Base-by-base conservation (phyloP, 2,888 invertebrate genomes). In the Chironomus tentans region DNA sequence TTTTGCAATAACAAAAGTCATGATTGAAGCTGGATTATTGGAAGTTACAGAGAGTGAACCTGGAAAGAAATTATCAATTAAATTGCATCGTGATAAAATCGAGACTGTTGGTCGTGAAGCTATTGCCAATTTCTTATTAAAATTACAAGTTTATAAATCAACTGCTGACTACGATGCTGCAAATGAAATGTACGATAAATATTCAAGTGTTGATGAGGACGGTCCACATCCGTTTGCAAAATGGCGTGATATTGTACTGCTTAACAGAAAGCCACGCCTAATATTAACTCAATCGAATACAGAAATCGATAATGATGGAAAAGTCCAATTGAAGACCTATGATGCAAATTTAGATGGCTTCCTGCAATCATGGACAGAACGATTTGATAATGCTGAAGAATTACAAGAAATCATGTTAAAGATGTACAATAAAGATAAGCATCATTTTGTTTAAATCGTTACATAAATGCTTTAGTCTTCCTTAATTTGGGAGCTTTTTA, bases 251-350 rank as follows among this genome's bases (percentile, higher is more conserved):
- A 94, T 97, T 81, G 91, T 97, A 76, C 84, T 98, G 81, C 88
- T 92, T 50, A 91, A 96, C 82, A 95, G 95, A 81, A 93, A 95
- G 81, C 97, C 97, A 0, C 86, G 97, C 76, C 94, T 94, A 81
- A 92, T 97, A 82, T 91, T 96, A 81, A 93, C 96, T 28, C 97
- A 97, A 82, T 89, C 94, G 38, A 97, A 97, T 83, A 95, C 97
- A 0, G 80, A 84, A 21, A 78, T 89, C 48, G 83, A 86, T 80
- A 88, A 90, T 84, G 76, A 69, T 22, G 85, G 84, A 3, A 82
- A 84, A 62, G 89, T 93, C 1, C 83, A 84, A 48, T 81, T 97
- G 80, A 88, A 88, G 80, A 88, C 88, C 4, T 97, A 97, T 83
- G 90, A 92, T 46, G 85, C 92, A 0, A 89, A 87, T 48, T 87